These are phyloP conservation scores for Nothura maculosa DNA, from an alignment of 2,797 vertebrate genomes.

Conservation along the genomic window DNA sequence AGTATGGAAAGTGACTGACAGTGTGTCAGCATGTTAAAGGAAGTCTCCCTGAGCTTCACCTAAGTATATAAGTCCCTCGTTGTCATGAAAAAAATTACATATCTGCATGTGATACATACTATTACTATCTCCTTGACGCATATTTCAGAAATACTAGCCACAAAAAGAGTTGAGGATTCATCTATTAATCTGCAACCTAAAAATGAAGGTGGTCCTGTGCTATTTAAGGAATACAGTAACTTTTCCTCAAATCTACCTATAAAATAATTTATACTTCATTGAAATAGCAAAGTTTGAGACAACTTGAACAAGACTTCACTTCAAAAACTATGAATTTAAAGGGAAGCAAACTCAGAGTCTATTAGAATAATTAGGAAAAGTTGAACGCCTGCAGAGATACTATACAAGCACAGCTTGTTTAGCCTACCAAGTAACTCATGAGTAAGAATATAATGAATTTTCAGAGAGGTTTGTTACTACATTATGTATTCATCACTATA, in stretches of 20 bases:
- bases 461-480: neutral
- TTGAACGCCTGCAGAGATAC: neutral
- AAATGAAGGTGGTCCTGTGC: neutral
- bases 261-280: neutral
- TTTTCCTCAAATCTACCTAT: neutral
- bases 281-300: neutral
- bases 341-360: neutral
- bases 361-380: neutral
- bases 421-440: neutral
- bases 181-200: neutral
- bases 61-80: neutral
- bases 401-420: neutral
- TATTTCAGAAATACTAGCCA: neutral
- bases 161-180: neutral
- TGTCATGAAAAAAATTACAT: neutral
- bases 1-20: rapidly evolving
- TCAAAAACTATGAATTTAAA: neutral
- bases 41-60: no score
- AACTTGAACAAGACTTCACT: neutral
- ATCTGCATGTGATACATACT: neutral
- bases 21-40: rapidly evolving
- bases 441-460: neutral
- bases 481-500: neutral
- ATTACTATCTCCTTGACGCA: neutral
- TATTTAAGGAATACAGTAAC: neutral